Percentiles rank a stretch among this genome's conserved stretches.
These are phyloP conservation scores for Empidonax alnorum DNA, from an alignment of 2,113 vertebrate species.

Conservation along the genomic window DNA sequence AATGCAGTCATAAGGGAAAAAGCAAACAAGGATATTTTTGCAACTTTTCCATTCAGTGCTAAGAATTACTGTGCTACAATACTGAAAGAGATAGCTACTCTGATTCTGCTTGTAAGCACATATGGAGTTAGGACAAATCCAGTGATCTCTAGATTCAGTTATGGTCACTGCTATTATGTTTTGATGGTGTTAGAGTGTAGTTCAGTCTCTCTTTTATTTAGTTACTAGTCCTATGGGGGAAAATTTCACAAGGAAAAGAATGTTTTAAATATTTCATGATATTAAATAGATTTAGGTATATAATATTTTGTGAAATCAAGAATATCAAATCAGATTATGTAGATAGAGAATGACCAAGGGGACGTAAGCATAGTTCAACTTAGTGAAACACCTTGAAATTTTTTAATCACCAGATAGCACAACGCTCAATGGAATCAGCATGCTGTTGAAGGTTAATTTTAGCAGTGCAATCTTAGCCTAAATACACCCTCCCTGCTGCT, in stretches of 20 bases:
- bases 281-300: background rate
- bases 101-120: background rate
- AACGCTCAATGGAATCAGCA: background rate
- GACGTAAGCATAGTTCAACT: background rate
- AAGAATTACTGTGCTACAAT: background rate
- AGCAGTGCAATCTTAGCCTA: background rate
- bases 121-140: background rate
- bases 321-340: background rate
- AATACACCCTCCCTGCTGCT: background rate
- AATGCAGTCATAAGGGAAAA: background rate
- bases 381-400: background rate
- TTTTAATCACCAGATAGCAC: background rate
- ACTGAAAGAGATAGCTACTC: background rate
- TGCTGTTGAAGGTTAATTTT: background rate
- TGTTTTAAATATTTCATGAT: background rate
- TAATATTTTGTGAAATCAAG: background rate
- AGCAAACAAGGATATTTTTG: background rate
- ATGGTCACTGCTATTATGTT: background rate
- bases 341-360: background rate
- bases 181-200: background rate
- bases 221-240: rapidly evolving
- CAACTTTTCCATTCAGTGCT: background rate
- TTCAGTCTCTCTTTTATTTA: background rate
- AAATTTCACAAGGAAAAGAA: background rate
- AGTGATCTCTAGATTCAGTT: background rate